phyloP scores from a whole-genome alignment of 2,113 vertebrate genomes.

The Lichenostomus cassidix region DNA sequence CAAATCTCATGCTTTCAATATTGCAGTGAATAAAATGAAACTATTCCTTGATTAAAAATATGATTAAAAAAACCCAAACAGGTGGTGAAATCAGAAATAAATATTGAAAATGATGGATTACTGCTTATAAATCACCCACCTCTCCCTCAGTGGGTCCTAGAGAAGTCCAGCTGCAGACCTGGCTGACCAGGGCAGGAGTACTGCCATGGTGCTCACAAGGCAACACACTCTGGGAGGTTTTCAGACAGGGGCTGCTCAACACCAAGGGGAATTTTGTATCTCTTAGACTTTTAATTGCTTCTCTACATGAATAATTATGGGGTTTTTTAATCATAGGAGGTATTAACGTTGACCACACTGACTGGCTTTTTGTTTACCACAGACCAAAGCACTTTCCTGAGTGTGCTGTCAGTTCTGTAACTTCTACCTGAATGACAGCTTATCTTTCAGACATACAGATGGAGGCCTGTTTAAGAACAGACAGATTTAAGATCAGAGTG shows the following conservation, averaged over 20 bases:
- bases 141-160: background rate
- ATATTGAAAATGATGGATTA: background rate
- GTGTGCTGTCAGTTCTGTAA: background rate
- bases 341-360: background rate
- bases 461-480: background rate
- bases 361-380: background rate
- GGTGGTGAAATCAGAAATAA: background rate
- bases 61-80: background rate
- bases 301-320: background rate
- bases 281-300: background rate
- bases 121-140: background rate
- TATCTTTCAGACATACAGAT: background rate
- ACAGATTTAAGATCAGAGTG: background rate
- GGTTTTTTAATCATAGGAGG: background rate
- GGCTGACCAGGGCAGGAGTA: background rate
- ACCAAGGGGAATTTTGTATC: background rate
- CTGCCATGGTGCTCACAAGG: background rate
- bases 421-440: background rate
- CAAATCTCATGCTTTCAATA: background rate
- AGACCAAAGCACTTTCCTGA: background rate
- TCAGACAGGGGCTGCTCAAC: background rate
- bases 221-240: rapidly evolving
- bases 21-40: background rate
- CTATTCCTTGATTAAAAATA: background rate
- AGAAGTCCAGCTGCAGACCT: background rate